These are phyloP conservation scores for Hedychridium roseum DNA, from an alignment of 2,888 invertebrate species.

Conservation along the genomic window DNA sequence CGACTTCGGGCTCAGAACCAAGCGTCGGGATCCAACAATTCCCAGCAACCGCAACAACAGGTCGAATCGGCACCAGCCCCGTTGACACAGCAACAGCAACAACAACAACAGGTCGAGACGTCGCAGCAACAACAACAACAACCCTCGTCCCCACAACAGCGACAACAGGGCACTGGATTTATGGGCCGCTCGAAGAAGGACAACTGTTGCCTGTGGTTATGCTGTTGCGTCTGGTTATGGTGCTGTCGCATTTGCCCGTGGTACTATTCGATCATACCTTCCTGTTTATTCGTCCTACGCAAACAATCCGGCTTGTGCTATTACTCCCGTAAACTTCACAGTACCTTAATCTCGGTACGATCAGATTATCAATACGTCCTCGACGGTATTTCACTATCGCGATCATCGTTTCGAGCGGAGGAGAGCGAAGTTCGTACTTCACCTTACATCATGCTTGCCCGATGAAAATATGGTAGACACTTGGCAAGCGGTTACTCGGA, in stretches of 20 bases:
- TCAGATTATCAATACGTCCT: too few relatives aligned
- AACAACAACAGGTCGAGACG: slow-evolving; percentile 37
- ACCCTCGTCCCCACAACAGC: slow-evolving; percentile 40
- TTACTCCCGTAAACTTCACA: too few relatives aligned
- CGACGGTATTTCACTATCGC: too few relatives aligned
- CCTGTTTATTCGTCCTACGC: slow-evolving; percentile 27
- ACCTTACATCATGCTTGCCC: too few relatives aligned
- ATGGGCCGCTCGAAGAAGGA: slow-evolving; percentile 67
- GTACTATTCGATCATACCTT: slow-evolving; percentile 64
- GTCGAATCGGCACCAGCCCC: slow-evolving; percentile 35
- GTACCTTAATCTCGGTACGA: too few relatives aligned
- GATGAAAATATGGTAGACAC: too few relatives aligned
- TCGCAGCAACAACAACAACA: slow-evolving; percentile 39
- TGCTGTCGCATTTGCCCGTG: slow-evolving; percentile 71
- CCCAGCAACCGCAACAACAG: slow-evolving; percentile 44
- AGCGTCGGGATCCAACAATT: slow-evolving; percentile 45
- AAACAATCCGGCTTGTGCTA: too few relatives aligned
- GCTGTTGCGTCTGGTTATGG: slow-evolving; percentile 73
- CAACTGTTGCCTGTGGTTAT: slow-evolving; percentile 71
- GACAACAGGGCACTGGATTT: slow-evolving; percentile 65
- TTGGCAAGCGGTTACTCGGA: too few relatives aligned
- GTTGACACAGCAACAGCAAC: slow-evolving; percentile 51
- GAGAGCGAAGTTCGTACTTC: too few relatives aligned
- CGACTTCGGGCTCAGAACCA: slow-evolving; percentile 58
- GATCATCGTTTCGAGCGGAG: too few relatives aligned